Conservation (phyloP, 2,113 vertebrate genomes). For the Serinus canaria region DNA sequence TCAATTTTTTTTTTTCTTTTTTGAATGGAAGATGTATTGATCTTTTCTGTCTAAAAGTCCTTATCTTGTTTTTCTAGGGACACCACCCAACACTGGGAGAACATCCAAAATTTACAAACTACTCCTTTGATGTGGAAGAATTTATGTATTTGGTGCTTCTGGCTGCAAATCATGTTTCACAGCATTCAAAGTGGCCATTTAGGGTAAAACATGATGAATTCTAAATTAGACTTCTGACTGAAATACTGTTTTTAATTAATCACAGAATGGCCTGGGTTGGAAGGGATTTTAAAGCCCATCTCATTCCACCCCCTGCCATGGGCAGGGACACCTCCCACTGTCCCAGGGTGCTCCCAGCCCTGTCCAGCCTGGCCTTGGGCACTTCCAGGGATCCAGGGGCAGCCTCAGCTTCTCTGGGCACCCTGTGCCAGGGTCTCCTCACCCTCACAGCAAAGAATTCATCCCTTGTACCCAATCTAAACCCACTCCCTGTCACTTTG, state of each 20-base stretch:
- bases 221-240: conserved; percentile 51
- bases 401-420: background rate
- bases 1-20: background rate
- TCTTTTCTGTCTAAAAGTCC: background rate
- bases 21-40: background rate
- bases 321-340: background rate
- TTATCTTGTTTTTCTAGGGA: conserved; percentile 77
- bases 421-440: rapidly evolving
- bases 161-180: conserved; percentile 83
- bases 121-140: conserved; percentile 91
- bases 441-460: background rate
- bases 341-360: background rate
- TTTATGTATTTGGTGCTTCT: conserved; percentile 89
- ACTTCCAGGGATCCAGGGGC: background rate
- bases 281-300: background rate
- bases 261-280: background rate
- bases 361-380: rapidly evolving
- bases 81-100: conserved; percentile 96
- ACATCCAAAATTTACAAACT: conserved; percentile 98
- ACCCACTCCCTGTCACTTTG: background rate
- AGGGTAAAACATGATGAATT: conserved; percentile 84
- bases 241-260: conserved; percentile 8
- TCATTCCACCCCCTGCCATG: background rate
- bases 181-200: conserved; percentile 85
- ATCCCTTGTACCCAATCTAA: background rate